Evolutionary conservation across 2,113 vertebrate species (phyloP).

Genomic region (Scytalopus superciliaris): DNA sequence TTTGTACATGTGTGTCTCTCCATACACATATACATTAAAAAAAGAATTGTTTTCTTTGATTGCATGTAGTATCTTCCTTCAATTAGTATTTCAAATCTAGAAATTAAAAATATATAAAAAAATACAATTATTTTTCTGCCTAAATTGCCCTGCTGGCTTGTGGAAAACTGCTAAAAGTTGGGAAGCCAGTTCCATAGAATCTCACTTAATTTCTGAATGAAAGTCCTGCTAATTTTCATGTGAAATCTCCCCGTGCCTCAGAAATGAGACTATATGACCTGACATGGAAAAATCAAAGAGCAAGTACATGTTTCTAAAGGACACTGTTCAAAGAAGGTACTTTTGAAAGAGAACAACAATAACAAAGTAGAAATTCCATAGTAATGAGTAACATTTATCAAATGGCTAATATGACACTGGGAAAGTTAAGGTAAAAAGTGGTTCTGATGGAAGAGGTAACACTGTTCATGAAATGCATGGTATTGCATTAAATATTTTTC

Average conservation of each 20-base stretch:
- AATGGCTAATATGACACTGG: neutral
- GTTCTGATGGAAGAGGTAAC: neutral
- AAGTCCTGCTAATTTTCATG: neutral
- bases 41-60: neutral
- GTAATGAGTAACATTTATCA: neutral
- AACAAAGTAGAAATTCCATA: neutral
- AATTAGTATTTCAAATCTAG: neutral
- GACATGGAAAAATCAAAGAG: neutral
- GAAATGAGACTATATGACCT: neutral
- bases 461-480: neutral
- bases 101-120: neutral
- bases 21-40: neutral
- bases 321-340: neutral
- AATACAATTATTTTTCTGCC: neutral
- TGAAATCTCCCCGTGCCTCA: neutral
- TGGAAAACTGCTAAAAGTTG: neutral
- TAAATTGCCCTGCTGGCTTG: neutral
- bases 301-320: accelerated
- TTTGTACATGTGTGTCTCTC: accelerated
- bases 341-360: neutral
- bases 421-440: neutral
- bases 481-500: neutral
- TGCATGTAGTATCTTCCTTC: neutral
- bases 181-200: neutral
- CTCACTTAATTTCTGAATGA: neutral